Conservation (phyloP, 2,888 invertebrate species). For the Apamea epomidion region DNA sequence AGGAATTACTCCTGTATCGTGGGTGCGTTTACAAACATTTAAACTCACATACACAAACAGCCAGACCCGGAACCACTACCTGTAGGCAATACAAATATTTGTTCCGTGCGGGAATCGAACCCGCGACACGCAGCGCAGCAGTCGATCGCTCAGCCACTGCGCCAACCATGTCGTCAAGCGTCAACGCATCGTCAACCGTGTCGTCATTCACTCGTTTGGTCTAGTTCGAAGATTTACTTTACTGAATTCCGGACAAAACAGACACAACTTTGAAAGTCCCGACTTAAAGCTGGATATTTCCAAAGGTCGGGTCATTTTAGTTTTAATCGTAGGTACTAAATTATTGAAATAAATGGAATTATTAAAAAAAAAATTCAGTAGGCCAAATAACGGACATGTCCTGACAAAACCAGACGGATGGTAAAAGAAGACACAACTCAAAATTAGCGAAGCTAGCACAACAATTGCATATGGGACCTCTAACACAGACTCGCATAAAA, state of each 20-base stretch:
- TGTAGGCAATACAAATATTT: too few relatives aligned
- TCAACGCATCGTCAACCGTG: too few relatives aligned
- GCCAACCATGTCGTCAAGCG: too few relatives aligned
- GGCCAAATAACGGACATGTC: background rate
- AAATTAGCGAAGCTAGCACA: background rate
- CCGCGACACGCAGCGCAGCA: too few relatives aligned
- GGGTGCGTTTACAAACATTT: too few relatives aligned
- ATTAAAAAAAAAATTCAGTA: background rate
- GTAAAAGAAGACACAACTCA: background rate
- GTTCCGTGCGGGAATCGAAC: too few relatives aligned
- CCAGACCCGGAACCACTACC: too few relatives aligned
- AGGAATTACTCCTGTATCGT: too few relatives aligned
- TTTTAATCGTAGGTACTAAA: background rate
- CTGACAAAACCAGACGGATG: background rate
- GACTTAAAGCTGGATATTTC: background rate
- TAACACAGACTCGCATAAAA: constrained; percentile 43
- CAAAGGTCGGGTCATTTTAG: background rate
- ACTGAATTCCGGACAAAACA: background rate
- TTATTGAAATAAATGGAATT: background rate
- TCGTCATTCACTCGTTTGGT: background rate
- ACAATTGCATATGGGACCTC: background rate
- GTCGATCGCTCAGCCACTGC: too few relatives aligned
- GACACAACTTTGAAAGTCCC: background rate
- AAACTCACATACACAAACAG: too few relatives aligned
- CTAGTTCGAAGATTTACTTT: background rate